phyloP scores from a whole-genome alignment of 2,797 vertebrate genomes.

The Leptatherina wallacei region DNA sequence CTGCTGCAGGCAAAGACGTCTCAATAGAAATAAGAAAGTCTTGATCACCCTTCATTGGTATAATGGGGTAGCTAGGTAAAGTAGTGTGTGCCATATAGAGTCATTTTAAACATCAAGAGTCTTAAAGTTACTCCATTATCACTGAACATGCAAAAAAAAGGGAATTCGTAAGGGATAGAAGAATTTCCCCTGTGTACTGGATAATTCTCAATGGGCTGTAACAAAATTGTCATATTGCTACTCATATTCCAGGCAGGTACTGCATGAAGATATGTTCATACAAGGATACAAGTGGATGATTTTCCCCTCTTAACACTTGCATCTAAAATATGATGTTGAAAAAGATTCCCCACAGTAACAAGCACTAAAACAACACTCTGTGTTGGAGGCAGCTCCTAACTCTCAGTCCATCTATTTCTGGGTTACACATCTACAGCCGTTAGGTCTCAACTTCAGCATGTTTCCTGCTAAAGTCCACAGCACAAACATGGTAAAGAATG shows the following conservation, averaged over 20 bases:
- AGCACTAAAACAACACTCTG: conserved; percentile 1
- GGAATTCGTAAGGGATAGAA: neutral
- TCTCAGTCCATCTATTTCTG: conserved; percentile 61
- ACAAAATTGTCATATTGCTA: neutral
- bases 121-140: neutral
- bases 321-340: neutral
- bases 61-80: conserved; percentile 3
- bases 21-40: conserved; percentile 28
- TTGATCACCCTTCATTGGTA: conserved; percentile 17
- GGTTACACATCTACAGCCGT: conserved; percentile 39
- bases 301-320: neutral
- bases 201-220: neutral
- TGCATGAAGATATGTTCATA: neutral
- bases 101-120: neutral
- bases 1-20: conserved; percentile 33
- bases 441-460: conserved; percentile 39
- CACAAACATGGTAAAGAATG: conserved; percentile 71
- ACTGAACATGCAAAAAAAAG: neutral
- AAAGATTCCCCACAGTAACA: neutral
- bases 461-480: conserved; percentile 48
- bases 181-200: neutral
- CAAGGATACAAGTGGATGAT: too few species aligned
- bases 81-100: neutral
- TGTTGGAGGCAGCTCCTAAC: conserved; percentile 23
- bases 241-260: neutral